A percentile compares a stretch with the other conserved stretches of the same genome.
These are phyloP conservation scores for Pseudorhiza aurosa DNA, from an alignment of 30 jellyfish, hydroid and myxozoan species.

Conservation along the genomic window DNA sequence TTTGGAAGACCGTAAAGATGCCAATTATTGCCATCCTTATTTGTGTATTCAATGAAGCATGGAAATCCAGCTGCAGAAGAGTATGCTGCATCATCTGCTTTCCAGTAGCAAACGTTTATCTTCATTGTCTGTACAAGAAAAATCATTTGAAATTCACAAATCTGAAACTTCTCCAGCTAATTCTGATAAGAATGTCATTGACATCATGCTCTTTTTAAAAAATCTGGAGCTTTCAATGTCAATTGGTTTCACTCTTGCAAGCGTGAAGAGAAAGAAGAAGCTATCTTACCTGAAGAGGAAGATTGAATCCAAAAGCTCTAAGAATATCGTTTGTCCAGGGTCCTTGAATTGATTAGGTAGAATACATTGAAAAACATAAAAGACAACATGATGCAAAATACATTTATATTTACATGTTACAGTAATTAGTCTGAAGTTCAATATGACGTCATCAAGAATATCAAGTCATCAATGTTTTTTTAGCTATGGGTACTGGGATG, in stretches of 20 bases:
- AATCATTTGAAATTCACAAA: too few species aligned
- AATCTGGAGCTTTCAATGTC: too few species aligned
- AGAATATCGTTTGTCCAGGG: slow-evolving; percentile 74
- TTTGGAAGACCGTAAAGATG: slow-evolving; percentile 76
- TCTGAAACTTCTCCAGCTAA: too few species aligned
- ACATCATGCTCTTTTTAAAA: too few species aligned
- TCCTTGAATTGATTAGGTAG: slow-evolving; percentile 38
- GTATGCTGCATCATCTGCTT: slow-evolving; percentile 33
- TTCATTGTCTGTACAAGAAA: slow-evolving; percentile 43
- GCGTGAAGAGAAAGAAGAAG: background rate
- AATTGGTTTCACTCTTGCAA: too few species aligned
- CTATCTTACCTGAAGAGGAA: slow-evolving; percentile 70
- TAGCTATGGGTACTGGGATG: too few species aligned
- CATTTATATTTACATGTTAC: too few species aligned
- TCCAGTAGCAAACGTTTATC: slow-evolving; percentile 80
- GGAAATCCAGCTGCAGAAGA: slow-evolving; percentile 67
- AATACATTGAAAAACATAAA: background rate
- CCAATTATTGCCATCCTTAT: slow-evolving; percentile 7
- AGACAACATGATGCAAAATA: too few species aligned
- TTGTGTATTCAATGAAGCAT: slow-evolving; percentile 47
- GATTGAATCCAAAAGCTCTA: slow-evolving; percentile 40
- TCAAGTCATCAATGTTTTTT: too few species aligned
- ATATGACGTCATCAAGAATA: too few species aligned
- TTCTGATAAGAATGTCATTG: too few species aligned
- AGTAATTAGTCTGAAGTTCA: too few species aligned